Base-by-base conservation (phyloP, 2,888 invertebrate species). In the Agonum fuliginosum region DNA sequence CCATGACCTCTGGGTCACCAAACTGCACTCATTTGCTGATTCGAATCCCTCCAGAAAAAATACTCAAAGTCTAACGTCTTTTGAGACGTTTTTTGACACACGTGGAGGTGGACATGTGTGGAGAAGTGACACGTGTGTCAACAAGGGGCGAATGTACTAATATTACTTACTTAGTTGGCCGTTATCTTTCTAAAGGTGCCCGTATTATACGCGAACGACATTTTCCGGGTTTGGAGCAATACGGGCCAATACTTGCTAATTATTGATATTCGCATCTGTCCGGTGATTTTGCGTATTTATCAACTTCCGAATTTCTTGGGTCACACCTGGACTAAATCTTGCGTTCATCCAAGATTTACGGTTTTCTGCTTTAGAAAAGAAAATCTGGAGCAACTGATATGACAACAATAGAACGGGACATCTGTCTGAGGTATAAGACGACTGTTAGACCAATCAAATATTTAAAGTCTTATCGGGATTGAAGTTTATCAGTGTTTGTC, bases 251-350 rank as follows among this genome's bases (percentile, higher is more conserved):
- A 17, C 2, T 46, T 46, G 41, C 14, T 17, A 46, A 1, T 46
- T 17, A n/a, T 14, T 41, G 10, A 30, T 30, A n/a, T n/a, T 30
- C 8, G 8, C 30, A 30, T 30, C 30, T 30, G 30, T 30, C 8
- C n/a, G 30, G 4, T 30, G 8, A 5, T 30, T 30, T 30, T n/a
- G n/a, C 8, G 1, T 17, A 46, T 14, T 17, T 17, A n/a, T 12
- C 17, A 14, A 46, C 17, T 58, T 58, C 58, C 58, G 30, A 58
- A 27, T 58, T 58, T 5, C 6, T n/a, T 58, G 1, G 12, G 3
- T 14, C 22, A 70, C 70, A 70, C 46, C 70, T 70, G 70, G 70
- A 10, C 37, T 20, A 67, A 67, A 37, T 46, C 41, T 70, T 46
- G 46, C 46, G 20, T 70, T 70, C 46, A 24, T 43, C 46, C 24